phyloP scores from a whole-genome alignment of 2,888 invertebrate genomes.

The Drosophila melanocephala region DNA sequence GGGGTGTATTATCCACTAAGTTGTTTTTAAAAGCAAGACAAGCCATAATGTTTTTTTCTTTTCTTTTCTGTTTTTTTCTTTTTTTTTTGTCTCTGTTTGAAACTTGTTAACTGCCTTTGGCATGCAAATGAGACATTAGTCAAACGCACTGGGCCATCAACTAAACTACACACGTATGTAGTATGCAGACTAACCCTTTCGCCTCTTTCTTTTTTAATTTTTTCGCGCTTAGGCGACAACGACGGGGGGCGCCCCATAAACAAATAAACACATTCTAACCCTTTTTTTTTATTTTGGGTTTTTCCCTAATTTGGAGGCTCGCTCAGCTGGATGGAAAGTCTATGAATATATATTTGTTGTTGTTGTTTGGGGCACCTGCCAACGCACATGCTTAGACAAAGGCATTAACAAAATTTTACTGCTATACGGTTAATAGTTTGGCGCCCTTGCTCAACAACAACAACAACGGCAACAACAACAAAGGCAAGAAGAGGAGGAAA shows the following conservation, averaged over 20 bases:
- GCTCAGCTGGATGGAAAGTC: constrained; percentile 26
- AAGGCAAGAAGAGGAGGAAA: background rate
- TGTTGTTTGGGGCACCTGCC: constrained; percentile 61
- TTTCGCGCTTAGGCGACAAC: constrained; percentile 14
- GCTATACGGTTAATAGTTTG: constrained; percentile 78
- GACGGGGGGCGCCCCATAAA: constrained; percentile 75
- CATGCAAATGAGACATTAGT: constrained; percentile 82
- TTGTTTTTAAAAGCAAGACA: constrained; percentile 81
- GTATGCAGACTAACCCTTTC: constrained; percentile 47
- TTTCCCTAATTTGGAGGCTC: constrained; percentile 20
- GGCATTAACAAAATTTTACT: constrained; percentile 83
- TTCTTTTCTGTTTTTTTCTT: background rate
- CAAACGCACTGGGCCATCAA: constrained; percentile 77
- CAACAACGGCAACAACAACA: background rate
- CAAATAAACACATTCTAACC: constrained; percentile 82
- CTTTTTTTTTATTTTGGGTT: constrained; percentile 40
- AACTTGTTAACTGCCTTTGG: constrained; percentile 82
- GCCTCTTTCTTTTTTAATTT: constrained; percentile 7
- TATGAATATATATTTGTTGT: background rate
- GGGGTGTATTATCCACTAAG: constrained; percentile 81
- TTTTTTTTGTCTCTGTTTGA: background rate
- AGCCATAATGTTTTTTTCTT: constrained; percentile 69
- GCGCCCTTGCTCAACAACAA: constrained; percentile 56
- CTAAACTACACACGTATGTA: constrained; percentile 31
- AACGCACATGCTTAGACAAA: constrained; percentile 74